Base-by-base conservation (phyloP, 2,797 vertebrate species). In the Sarcophilus harrisii region DNA sequence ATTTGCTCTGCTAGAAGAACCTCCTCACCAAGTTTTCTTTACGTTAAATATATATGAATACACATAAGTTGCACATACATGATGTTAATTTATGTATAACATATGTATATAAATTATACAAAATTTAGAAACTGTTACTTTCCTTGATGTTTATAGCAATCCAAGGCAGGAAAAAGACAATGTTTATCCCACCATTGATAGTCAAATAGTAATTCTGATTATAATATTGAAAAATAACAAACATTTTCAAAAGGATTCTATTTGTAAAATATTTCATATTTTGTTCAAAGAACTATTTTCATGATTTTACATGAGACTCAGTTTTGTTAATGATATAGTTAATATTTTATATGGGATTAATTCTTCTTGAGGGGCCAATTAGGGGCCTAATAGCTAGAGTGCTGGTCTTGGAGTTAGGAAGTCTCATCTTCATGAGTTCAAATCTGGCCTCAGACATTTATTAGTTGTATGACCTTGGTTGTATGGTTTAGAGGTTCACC, bases 151-250 rank as follows among this genome's bases (percentile, higher is more conserved):
- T 89, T 62, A 81, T 29, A 9, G 57, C 30, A 49, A 45, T 55
- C 58, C 49, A 45, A 92, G 52, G n/a, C 0, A 93, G 6, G 49
- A 57, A 54, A 90, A 57, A 32, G n/a, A 92, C 45, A 73, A 13
- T 14, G 16, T 9, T 14, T 91, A 21, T 29, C 59, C 93, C 38
- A 95, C 91, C 91, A 32, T n/a, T 91, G 55, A 60, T 57, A 13
- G 49, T 94, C 90, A 93, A 90, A 54, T 92, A 92, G 58, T 91
- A 95, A 9, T n/a, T 91, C 27, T 58, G 14, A 93, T 95, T 57
- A 87, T 1, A 60, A n/a, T 73, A 10, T 38, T 38, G n/a, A 73
- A 38, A 73, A 38, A 73, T 73, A n/a, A n/a, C 38, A 38, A 18
- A 73, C 21, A 73, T 62, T 62, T 73, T 73, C 66, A 73, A 73